Evolutionary conservation across 2,113 vertebrate genomes (phyloP).

Genomic region (Corythaeola cristata): DNA sequence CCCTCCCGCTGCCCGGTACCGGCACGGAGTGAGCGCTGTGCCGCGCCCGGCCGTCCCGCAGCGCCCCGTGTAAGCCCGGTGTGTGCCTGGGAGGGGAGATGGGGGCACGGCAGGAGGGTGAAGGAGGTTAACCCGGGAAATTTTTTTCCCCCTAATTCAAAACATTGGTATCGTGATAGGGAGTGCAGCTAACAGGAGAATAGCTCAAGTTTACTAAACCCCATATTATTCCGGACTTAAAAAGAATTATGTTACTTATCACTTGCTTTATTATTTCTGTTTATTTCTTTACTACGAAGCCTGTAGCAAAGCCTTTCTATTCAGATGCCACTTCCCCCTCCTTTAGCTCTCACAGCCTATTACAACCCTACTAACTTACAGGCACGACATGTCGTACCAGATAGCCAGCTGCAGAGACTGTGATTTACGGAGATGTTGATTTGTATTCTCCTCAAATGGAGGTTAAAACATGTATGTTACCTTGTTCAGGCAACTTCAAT

Average conservation of each 20-base stretch:
- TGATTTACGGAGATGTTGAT: neutral
- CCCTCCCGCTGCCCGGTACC: too few species aligned
- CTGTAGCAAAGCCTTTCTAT: neutral
- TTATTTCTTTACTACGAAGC: neutral
- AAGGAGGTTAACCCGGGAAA: neutral
- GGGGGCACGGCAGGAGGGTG: neutral
- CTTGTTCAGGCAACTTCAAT: neutral
- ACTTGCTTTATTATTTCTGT: neutral
- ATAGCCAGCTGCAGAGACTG: neutral
- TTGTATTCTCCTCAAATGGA: neutral
- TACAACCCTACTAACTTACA: neutral
- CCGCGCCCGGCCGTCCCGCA: neutral
- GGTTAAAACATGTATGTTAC: neutral
- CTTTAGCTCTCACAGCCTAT: neutral
- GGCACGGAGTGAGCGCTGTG: neutral
- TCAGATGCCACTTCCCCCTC: neutral
- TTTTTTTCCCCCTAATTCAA: fast-evolving
- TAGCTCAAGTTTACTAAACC: neutral
- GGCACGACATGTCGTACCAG: neutral
- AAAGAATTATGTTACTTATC: neutral
- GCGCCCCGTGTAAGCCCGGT: neutral
- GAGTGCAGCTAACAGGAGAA: fast-evolving
- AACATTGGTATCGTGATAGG: fast-evolving
- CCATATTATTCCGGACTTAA: fast-evolving
- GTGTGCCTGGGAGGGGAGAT: neutral